Evolutionary conservation across 1,140 invertebrate species (phyloP).

Genomic region (Branchinecta lindahli): DNA sequence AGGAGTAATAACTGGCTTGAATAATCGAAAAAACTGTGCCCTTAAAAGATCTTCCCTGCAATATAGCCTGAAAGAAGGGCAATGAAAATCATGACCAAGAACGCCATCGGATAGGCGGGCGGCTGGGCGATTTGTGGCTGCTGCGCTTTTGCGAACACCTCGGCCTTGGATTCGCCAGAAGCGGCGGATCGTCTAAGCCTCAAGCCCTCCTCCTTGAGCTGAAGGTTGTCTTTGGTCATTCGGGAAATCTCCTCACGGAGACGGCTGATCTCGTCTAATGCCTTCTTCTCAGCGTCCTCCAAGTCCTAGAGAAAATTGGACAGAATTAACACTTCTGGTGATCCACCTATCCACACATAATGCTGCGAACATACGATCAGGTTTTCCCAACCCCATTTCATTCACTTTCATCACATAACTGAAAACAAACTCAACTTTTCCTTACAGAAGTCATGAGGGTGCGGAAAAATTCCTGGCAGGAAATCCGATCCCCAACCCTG

Average conservation of each 20-base stretch:
- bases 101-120: not conserved
- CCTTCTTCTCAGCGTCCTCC: slow-evolving; percentile 45
- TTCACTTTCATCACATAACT: too few relatives aligned
- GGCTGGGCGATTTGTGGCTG: slow-evolving; percentile 12
- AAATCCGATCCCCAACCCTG: too few relatives aligned
- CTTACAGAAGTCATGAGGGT: too few relatives aligned
- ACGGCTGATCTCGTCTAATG: slow-evolving; percentile 50
- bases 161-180: slow-evolving; percentile 10
- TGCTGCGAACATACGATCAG: too few relatives aligned
- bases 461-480: too few relatives aligned
- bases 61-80: slow-evolving; percentile 18
- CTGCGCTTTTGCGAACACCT: not conserved
- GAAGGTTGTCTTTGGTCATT: slow-evolving; percentile 60
- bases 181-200: slow-evolving; percentile 17
- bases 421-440: too few relatives aligned
- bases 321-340: too few relatives aligned
- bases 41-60: slow-evolving; percentile 18
- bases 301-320: slow-evolving; percentile 13
- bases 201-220: slow-evolving; percentile 39
- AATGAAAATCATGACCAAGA: slow-evolving; percentile 12
- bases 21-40: not conserved
- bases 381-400: too few relatives aligned
- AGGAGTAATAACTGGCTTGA: not conserved
- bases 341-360: too few relatives aligned
- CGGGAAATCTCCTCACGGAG: slow-evolving; percentile 55